Evolutionary conservation across 2,888 invertebrate species (phyloP).

Genomic region (Megalurothrips usitatus): DNA sequence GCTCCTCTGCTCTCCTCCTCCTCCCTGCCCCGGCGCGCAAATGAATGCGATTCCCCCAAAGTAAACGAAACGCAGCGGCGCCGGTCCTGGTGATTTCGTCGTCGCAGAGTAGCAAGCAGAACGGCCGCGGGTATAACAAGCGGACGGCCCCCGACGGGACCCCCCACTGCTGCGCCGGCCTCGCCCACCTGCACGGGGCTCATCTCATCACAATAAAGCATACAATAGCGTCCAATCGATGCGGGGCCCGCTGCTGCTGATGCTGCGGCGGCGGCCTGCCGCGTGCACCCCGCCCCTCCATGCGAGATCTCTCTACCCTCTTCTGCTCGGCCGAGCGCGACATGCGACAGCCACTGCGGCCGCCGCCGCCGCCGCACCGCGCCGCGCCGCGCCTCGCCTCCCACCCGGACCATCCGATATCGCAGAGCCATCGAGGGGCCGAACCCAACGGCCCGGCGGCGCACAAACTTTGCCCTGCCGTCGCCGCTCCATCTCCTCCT

Average conservation of each 20-base stretch:
- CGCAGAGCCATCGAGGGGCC: background rate
- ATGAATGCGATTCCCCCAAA: background rate
- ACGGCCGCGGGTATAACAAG: no score
- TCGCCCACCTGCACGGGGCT: no score
- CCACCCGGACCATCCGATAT: background rate
- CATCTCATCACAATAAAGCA: no score
- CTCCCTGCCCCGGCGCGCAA: no score
- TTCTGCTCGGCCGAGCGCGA: slow-evolving; percentile 3
- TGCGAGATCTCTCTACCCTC: background rate
- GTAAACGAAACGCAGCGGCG: no score
- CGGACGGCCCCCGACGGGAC: no score
- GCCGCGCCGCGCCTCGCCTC: background rate
- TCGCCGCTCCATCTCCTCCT: no score
- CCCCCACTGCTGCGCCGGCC: no score
- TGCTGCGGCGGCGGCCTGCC: background rate
- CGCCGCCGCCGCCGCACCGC: background rate
- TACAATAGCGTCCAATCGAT: background rate
- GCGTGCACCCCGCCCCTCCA: background rate
- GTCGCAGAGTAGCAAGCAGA: no score
- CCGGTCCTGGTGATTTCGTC: no score
- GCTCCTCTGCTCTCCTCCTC: no score
- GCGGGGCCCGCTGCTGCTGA: background rate
- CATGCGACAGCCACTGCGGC: background rate
- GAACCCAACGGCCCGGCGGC: background rate
- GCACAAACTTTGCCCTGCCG: background rate